A percentile compares a stretch with the other conserved stretches of the same genome.
These are phyloP conservation scores for Lynx canadensis DNA, from an alignment of 2,113 vertebrate species.

Conservation along the genomic window DNA sequence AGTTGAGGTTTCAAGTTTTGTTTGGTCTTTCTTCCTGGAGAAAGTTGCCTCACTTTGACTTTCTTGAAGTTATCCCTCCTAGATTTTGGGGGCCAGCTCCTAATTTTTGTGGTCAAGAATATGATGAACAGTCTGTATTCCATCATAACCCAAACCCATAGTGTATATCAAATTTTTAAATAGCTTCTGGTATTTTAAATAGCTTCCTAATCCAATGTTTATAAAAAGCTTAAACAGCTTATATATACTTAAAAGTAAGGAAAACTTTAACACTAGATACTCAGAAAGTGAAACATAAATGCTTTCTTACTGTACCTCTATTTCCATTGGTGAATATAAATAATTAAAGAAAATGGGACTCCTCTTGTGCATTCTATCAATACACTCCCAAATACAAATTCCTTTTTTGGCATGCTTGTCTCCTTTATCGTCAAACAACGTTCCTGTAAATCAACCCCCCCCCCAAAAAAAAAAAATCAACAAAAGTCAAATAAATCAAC, in stretches of 20 bases:
- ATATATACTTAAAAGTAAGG: slow-evolving; percentile 27
- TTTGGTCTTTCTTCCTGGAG: neutral
- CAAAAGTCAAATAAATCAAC: slow-evolving; percentile 42
- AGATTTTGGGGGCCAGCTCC: neutral
- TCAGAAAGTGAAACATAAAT: slow-evolving; percentile 48
- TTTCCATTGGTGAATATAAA: slow-evolving; percentile 92
- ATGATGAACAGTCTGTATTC: neutral
- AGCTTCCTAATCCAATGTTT: neutral
- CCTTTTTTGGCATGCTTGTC: slow-evolving; percentile 95
- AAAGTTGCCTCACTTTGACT: slow-evolving; percentile 1
- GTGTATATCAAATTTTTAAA: slow-evolving; percentile 19
- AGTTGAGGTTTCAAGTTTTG: neutral
- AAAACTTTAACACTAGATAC: slow-evolving; percentile 60
- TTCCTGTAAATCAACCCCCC: slow-evolving; percentile 84
- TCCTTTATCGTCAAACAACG: slow-evolving; percentile 97
- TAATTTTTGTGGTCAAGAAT: slow-evolving; percentile 43
- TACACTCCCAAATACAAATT: slow-evolving; percentile 97
- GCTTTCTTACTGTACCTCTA: slow-evolving; percentile 83
- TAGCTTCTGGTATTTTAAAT: slow-evolving; percentile 40
- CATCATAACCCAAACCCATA: neutral
- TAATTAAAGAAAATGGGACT: slow-evolving; percentile 98
- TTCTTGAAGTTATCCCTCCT: slow-evolving; percentile 21
- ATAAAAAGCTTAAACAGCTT: neutral
- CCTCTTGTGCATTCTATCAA: slow-evolving; percentile 94
- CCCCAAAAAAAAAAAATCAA: slow-evolving; percentile 58